These are phyloP conservation scores for Phortica magna DNA, from an alignment of 2,888 invertebrate species.

Conservation along the genomic window DNA sequence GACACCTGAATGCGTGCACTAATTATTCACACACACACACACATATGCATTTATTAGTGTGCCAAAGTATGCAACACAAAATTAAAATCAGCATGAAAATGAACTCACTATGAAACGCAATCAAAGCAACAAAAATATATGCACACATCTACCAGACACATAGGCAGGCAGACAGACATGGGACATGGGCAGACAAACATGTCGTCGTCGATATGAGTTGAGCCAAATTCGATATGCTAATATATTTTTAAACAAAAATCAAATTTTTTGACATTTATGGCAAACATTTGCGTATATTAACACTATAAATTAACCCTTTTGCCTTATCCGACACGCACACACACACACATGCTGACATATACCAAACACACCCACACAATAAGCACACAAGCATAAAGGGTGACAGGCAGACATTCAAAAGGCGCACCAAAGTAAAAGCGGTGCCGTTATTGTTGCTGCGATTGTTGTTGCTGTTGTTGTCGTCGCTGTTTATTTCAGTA, in stretches of 20 bases:
- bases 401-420: not conserved
- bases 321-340: too few species aligned
- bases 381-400: slow-evolving; percentile 41
- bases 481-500: slow-evolving; percentile 50
- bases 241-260: slow-evolving; percentile 50
- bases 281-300: slow-evolving; percentile 69
- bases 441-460: slow-evolving; percentile 27
- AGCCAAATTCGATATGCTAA: slow-evolving; percentile 31
- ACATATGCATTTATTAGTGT: not conserved
- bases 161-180: not conserved
- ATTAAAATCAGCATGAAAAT: not conserved
- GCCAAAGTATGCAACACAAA: not conserved
- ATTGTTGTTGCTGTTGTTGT: slow-evolving; percentile 32
- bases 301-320: slow-evolving; percentile 64
- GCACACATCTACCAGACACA: slow-evolving; percentile 9
- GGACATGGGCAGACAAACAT: too few species aligned
- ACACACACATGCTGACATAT: not conserved
- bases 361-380: slow-evolving; percentile 29
- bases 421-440: slow-evolving; percentile 25
- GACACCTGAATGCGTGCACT: too few species aligned
- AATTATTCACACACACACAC: not conserved
- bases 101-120: not conserved
- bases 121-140: not conserved
- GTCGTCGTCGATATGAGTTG: too few species aligned
- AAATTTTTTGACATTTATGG: slow-evolving; percentile 65